Evolutionary conservation across 2,113 vertebrate species (phyloP).

Genomic region (Physeter macrocephalus): DNA sequence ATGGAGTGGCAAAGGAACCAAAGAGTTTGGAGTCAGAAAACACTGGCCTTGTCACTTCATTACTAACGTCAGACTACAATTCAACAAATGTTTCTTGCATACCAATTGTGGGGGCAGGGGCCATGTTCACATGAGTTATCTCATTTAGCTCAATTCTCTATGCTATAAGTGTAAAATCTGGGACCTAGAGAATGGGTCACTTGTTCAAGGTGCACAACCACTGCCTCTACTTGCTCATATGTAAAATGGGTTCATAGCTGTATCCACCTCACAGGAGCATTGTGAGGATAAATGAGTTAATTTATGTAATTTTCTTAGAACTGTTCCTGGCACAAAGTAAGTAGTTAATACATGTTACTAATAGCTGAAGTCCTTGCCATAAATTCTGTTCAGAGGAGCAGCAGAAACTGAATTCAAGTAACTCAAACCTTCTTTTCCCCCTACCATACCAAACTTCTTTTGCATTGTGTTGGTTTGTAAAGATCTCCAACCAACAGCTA

Average conservation of each 20-base stretch:
- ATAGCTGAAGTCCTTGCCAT: not conserved
- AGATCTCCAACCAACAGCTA: not conserved
- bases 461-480: not conserved
- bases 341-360: not conserved
- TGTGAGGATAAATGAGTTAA: not conserved
- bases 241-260: not conserved
- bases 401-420: not conserved
- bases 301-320: not conserved
- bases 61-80: not conserved
- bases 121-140: not conserved
- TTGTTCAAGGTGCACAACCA: not conserved
- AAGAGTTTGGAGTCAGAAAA: not conserved
- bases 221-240: not conserved
- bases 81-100: not conserved
- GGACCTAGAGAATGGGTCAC: not conserved
- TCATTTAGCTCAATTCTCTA: not conserved
- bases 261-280: not conserved
- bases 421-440: not conserved
- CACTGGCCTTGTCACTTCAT: not conserved
- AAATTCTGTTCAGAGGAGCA: not conserved
- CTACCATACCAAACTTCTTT: not conserved
- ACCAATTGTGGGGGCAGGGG: too few relatives aligned
- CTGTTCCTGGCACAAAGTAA: not conserved
- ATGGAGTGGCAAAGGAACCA: not conserved
- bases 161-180: not conserved